phyloP scores from a whole-genome alignment of 2,797 vertebrate species.

The Tragelaphus eurycerus region DNA sequence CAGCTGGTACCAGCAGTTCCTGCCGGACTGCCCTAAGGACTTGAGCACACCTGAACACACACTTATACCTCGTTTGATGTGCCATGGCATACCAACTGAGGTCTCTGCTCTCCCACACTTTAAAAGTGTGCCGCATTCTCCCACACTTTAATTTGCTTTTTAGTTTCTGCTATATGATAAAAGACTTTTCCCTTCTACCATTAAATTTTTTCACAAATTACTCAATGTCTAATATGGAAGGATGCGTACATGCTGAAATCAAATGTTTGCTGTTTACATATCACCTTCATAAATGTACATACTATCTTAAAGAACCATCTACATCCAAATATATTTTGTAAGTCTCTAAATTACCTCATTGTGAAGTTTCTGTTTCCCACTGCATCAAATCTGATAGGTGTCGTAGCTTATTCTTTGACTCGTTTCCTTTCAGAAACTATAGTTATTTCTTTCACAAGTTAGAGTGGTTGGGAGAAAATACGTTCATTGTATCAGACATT shows the following conservation, averaged over 20 bases:
- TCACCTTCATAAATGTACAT: constrained; percentile 60
- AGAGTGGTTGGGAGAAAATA: not conserved
- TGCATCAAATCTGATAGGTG: constrained; percentile 5
- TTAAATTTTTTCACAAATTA: constrained; percentile 78
- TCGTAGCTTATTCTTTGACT: not conserved
- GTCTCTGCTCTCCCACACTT: constrained; percentile 32
- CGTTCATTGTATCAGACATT: not conserved
- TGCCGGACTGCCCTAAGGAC: not conserved
- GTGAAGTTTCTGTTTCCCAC: constrained; percentile 67
- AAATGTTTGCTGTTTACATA: constrained; percentile 57
- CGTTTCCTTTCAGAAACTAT: constrained; percentile 7
- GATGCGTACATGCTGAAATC: constrained; percentile 81
- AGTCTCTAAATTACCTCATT: constrained; percentile 75
- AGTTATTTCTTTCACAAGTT: constrained; percentile 10
- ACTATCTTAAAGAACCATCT: constrained; percentile 79
- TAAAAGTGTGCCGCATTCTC: constrained; percentile 43
- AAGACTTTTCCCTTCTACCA: constrained; percentile 73
- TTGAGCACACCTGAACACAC: not conserved
- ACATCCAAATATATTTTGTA: constrained; percentile 80
- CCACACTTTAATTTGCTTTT: constrained; percentile 73
- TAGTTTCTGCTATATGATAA: constrained; percentile 73
- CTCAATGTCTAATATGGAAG: constrained; percentile 73
- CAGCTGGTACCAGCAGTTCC: not conserved
- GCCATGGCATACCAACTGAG: not conserved
- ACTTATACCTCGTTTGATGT: not conserved